A percentile compares a stretch with the other conserved stretches of the same genome.
Conservation (phyloP, 2,797 vertebrate species). For the Ataeniobius toweri region DNA sequence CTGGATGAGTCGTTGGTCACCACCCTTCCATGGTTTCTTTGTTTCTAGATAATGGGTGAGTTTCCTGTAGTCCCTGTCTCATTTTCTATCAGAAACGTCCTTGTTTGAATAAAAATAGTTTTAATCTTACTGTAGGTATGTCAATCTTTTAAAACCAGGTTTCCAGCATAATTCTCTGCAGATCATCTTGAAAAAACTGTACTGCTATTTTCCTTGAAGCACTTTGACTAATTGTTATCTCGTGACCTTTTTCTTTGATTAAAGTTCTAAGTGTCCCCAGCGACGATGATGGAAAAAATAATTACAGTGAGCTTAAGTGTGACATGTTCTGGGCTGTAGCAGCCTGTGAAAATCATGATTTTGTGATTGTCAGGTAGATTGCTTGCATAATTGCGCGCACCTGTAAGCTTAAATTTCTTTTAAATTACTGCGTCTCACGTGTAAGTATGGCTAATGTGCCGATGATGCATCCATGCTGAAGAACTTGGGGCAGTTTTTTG, state of each 20-base stretch:
- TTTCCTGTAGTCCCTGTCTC: not conserved
- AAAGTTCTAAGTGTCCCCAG: slow-evolving; percentile 17
- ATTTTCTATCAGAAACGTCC: not conserved
- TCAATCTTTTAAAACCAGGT: not conserved
- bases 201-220: slow-evolving; percentile 23
- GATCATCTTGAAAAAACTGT: no score
- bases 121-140: not conserved
- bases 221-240: slow-evolving; percentile 2
- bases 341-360: not conserved
- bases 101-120: not conserved
- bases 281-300: slow-evolving; percentile 13
- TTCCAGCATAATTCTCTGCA: not conserved
- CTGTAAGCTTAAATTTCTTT: not conserved
- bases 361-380: slow-evolving; percentile 3
- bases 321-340: not conserved
- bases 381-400: slow-evolving; percentile 6
- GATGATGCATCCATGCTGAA: not conserved
- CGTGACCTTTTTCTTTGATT: slow-evolving; percentile 21
- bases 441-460: not conserved
- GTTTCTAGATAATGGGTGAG: no score
- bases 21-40: no score
- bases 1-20: no score
- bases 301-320: slow-evolving; percentile 13
- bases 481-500: not conserved
- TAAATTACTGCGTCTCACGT: not conserved